Percentiles rank a stretch among this genome's conserved stretches.
phyloP scores from a whole-genome alignment of 1,140 invertebrate species.

The Aphidius ervi region DNA sequence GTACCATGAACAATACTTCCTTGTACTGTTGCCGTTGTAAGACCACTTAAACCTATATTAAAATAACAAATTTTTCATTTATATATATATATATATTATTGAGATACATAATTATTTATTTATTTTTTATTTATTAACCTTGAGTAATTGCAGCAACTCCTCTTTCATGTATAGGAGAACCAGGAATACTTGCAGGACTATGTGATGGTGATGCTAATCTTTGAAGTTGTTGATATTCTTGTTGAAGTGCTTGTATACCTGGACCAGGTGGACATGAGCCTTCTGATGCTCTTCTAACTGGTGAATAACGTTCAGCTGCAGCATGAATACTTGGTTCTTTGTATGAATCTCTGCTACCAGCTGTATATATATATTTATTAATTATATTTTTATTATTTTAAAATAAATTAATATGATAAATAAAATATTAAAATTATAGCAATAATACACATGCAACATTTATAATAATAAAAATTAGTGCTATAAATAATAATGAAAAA shows the following conservation, averaged over 20 bases:
- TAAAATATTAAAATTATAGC: not conserved
- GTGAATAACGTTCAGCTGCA: slow-evolving; percentile 78
- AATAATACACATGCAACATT: slow-evolving; percentile 7
- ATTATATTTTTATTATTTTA: not conserved
- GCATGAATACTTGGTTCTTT: slow-evolving; percentile 50
- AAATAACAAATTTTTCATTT: not conserved
- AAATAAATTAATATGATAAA: not conserved
- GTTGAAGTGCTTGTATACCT: slow-evolving; percentile 61
- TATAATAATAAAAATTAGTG: slow-evolving; percentile 21
- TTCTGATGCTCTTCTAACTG: slow-evolving; percentile 84
- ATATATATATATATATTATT: not conserved
- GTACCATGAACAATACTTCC: slow-evolving; percentile 52
- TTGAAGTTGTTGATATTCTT: slow-evolving; percentile 71
- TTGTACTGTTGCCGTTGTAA: slow-evolving; percentile 47
- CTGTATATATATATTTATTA: slow-evolving; percentile 21
- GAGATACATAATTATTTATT: not conserved
- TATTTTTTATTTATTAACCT: slow-evolving; percentile 56
- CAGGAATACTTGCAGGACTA: slow-evolving; percentile 57
- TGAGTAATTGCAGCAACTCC: slow-evolving; percentile 71
- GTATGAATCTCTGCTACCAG: slow-evolving; percentile 48
- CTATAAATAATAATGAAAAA: slow-evolving; percentile 6
- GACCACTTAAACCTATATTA: slow-evolving; percentile 44
- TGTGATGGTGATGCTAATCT: slow-evolving; percentile 53
- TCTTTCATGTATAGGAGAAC: slow-evolving; percentile 66
- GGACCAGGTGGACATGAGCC: slow-evolving; percentile 59